Conservation (phyloP, 2,888 invertebrate species). For the Sesia bembeciformis region DNA sequence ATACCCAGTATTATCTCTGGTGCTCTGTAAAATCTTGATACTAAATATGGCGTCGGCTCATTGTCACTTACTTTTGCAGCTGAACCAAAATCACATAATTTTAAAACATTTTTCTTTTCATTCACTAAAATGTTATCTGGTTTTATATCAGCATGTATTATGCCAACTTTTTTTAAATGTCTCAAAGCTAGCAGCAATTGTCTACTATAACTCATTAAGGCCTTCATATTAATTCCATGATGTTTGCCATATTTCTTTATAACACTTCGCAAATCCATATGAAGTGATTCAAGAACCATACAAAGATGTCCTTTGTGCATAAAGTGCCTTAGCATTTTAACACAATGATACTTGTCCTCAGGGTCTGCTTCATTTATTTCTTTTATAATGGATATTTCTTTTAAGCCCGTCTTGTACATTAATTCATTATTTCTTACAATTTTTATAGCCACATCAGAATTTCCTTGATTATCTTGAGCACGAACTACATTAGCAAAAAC, state of each 20-base stretch:
- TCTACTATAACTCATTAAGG: conserved; percentile 95
- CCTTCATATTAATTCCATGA: conserved; percentile 96
- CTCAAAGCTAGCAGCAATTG: conserved; percentile 94
- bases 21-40: conserved; percentile 97
- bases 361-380: conserved; percentile 96
- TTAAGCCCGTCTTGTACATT: conserved; percentile 98
- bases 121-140: conserved; percentile 99
- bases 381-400: conserved; percentile 93
- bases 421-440: conserved; percentile 99
- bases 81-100: conserved; percentile 99
- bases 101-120: conserved; percentile 95
- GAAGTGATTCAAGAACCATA: conserved; percentile 96
- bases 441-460: conserved; percentile 96
- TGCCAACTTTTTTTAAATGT: conserved; percentile 93
- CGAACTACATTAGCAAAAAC: conserved; percentile 98
- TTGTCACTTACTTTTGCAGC: conserved; percentile 94
- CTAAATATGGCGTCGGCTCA: conserved; percentile 98
- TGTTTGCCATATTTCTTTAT: conserved; percentile 98
- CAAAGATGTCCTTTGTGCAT: conserved; percentile 98
- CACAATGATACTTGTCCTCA: conserved; percentile 96
- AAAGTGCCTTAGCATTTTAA: conserved; percentile 90
- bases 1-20: conserved; percentile 99
- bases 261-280: conserved; percentile 91
- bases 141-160: conserved; percentile 98
- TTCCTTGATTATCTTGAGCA: conserved; percentile 89